Base-by-base conservation (phyloP, 2,888 invertebrate genomes). In the Iselma pallidipennis region DNA sequence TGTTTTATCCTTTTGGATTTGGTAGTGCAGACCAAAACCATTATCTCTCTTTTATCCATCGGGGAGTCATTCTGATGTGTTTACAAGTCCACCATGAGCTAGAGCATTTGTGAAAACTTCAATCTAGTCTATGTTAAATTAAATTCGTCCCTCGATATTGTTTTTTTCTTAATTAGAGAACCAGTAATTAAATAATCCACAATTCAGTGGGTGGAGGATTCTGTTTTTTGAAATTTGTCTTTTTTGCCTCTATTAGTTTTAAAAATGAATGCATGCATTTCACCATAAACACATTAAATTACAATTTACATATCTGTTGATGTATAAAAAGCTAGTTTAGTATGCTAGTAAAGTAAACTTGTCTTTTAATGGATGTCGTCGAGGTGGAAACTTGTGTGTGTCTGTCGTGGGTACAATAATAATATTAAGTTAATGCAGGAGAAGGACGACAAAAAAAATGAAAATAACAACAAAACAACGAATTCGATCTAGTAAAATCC, bases 31-130 rank as follows among this genome's bases (percentile, higher is more conserved):
- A 49, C 59, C 42, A 51, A 60, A 60, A 60, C 59, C 51, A 50
- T 60, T 59, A 55, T 55, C 59, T 55, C 59, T 50, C 5, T 37
- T 16, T 42, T 29, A 60, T 60, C 59, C 55, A 55, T 21, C 25
- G 59, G 59, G 59, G n/a, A 60, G 52, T 55, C 49, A 60, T 60
- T 51, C 51, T 55, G 55, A 55, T 49, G 55, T 60, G 55, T 60
- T 60, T 60, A 60, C 59, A 50, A 55, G 58, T 51, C 48, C 42
- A 51, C n/a, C n/a, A n/a, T n/a, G n/a, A n/a, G n/a, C n/a, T n/a
- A n/a, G n/a, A n/a, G n/a, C n/a, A n/a, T n/a, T n/a, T n/a, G n/a
- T n/a, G n/a, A n/a, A n/a, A n/a, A n/a, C n/a, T n/a, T n/a, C n/a
- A n/a, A n/a, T n/a, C n/a, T n/a, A n/a, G n/a, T n/a, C n/a, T n/a